Percentiles rank a stretch among this genome's conserved stretches.
Conservation (phyloP, 2,888 invertebrate species). For the Crematogaster levior region DNA sequence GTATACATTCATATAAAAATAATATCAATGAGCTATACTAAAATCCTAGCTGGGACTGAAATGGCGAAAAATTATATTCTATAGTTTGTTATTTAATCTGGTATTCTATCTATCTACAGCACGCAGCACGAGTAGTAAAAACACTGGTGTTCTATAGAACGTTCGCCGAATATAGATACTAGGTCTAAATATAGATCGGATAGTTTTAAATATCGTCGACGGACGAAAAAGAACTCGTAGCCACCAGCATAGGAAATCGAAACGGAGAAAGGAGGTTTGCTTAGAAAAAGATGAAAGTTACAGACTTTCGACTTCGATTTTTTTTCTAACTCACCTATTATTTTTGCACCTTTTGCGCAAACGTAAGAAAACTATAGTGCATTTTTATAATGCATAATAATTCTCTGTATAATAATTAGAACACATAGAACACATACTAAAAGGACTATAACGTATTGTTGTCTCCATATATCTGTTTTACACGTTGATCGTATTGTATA, state of each 20-base stretch:
- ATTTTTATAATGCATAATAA: background rate
- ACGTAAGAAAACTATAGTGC: background rate
- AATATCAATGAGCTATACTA: too few species aligned
- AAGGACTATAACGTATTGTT: too few species aligned
- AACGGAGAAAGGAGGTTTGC: background rate
- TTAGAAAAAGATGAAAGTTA: background rate
- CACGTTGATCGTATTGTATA: too few species aligned
- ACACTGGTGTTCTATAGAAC: slow-evolving; percentile 51
- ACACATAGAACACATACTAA: too few species aligned
- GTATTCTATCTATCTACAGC: too few species aligned
- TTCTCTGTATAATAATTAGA: too few species aligned
- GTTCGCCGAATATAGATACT: slow-evolving; percentile 34
- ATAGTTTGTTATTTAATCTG: too few species aligned
- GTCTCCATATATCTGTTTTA: too few species aligned
- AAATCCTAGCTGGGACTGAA: too few species aligned
- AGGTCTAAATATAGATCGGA: slow-evolving; percentile 62
- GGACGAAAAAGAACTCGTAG: background rate
- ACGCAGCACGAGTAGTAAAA: slow-evolving; percentile 1
- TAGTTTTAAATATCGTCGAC: slow-evolving; percentile 61
- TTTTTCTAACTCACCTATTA: background rate
- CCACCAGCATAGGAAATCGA: background rate
- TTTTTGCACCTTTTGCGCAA: background rate
- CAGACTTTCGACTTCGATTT: background rate
- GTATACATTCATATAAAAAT: too few species aligned
- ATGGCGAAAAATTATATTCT: too few species aligned